Evolutionary conservation across 2,797 vertebrate species (phyloP).

Genomic region (Aldrovandia affinis): DNA sequence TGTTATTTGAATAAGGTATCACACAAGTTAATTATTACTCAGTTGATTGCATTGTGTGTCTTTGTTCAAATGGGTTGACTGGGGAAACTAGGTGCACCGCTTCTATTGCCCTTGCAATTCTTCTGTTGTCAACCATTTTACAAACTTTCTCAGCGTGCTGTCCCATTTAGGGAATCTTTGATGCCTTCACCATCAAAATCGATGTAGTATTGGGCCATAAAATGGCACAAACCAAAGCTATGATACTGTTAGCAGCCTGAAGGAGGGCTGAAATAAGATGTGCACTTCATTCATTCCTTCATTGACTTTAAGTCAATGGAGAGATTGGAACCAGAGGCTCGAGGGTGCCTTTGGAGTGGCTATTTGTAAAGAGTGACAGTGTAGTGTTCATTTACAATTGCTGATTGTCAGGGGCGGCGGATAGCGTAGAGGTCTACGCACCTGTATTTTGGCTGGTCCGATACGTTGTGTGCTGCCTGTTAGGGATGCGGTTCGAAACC

Average conservation of each 20-base stretch:
- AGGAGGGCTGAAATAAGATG: not conserved
- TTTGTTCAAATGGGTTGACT: not conserved
- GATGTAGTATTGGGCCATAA: not conserved
- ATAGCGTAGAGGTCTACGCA: too few relatives aligned
- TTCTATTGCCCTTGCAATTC: not conserved
- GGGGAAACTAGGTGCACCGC: not conserved
- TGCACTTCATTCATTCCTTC: slow-evolving; percentile 25
- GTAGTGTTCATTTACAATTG: not conserved
- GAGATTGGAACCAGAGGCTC: not conserved
- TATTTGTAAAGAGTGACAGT: not conserved
- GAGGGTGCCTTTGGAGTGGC: slow-evolving; percentile 16
- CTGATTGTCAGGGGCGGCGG: not conserved
- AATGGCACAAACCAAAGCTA: not conserved
- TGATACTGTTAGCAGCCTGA: not conserved
- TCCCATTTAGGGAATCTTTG: not conserved
- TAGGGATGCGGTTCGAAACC: too few relatives aligned
- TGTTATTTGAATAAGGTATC: slow-evolving; percentile 48
- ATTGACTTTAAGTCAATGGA: slow-evolving; percentile 17
- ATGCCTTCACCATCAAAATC: slow-evolving; percentile 15
- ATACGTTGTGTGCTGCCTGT: too few relatives aligned
- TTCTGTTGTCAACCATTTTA: not conserved
- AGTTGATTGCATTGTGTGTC: not conserved
- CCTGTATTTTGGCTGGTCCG: too few relatives aligned
- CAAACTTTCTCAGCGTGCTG: not conserved
- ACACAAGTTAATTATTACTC: slow-evolving; percentile 70